These are phyloP conservation scores for Pterocles gutturalis DNA, from an alignment of 2,113 vertebrate genomes.

Conservation along the genomic window DNA sequence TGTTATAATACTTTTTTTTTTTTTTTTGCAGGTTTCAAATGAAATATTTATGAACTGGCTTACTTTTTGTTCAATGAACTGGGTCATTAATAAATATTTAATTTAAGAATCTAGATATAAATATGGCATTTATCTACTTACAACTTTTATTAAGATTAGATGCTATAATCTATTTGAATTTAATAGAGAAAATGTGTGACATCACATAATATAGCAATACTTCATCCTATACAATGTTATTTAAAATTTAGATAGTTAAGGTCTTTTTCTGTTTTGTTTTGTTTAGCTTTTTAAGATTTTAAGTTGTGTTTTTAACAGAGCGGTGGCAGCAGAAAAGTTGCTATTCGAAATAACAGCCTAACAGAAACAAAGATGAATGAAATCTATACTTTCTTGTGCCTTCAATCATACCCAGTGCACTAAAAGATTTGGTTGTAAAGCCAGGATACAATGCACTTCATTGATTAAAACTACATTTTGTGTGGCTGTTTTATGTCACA, in stretches of 20 bases:
- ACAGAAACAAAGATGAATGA: neutral
- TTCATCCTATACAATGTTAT: neutral
- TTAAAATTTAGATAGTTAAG: neutral
- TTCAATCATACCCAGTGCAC: neutral
- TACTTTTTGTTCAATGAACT: neutral
- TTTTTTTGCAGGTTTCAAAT: neutral
- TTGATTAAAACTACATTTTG: conserved; percentile 6
- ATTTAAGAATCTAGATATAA: neutral
- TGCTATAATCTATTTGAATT: neutral
- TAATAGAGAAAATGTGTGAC: neutral
- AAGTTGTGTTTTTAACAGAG: accelerated
- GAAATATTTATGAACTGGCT: neutral
- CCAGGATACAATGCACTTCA: neutral
- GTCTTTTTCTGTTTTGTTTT: neutral
- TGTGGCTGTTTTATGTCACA: neutral
- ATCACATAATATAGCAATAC: neutral
- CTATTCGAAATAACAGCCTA: neutral
- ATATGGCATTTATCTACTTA: neutral
- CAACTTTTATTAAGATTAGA: neutral
- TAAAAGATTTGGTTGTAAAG: conserved; percentile 6
- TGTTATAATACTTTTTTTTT: neutral
- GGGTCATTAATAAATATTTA: neutral
- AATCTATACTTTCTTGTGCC: neutral
- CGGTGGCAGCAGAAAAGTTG: neutral
- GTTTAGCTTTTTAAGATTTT: neutral